Evolutionary conservation across 2,888 invertebrate species (phyloP), one percentile per base, ranked within the genome.

Genomic region (Aphodius granarius): DNA sequence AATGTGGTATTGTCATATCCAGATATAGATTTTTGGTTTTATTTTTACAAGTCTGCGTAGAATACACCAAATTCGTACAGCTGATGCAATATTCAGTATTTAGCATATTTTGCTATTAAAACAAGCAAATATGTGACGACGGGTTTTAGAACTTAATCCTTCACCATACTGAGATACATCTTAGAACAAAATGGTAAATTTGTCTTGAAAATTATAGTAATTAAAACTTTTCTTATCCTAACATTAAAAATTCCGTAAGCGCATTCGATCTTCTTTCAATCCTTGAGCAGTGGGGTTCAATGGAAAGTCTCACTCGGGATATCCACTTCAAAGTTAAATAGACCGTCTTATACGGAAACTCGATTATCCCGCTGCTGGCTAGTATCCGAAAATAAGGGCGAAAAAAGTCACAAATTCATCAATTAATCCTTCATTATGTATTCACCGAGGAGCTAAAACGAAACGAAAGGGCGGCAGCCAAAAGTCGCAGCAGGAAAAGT

Each of bases 391-490:
- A 68, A 68, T 22, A 68, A 20, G 22, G 22, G 9, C 9, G 20
- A 20, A 68, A 68, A 68, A 68, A 68, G 68, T 68, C 68, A 21
- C 68, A 68, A 68, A 68, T 68, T 68, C 68, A 68, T 68, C 68
- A 68, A 68, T 68, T 68, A 68, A 68, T 20, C 19, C 68, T 68
- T 68, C 68, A 68, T 68, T 68, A 68, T 68, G 68, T 21, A 68
- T 68, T 68, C 68, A 68, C n/a, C 68, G 22, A 68, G 68, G 68
- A 22, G 68, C 21, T n/a, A 21, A 22, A 68, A 68, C 19, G 22
- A 21, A 68, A 68, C 20, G 22, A 68, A 68, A 68, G 68, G 68
- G 22, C 68, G 21, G 5, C 20, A 3, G 43, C 43, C 43, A n/a
- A 20, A 20, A n/a, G 20, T 20, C 68, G 21, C 13, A 68, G 22